Evolutionary conservation across 2,797 vertebrate genomes (phyloP).

Genomic region (Lophius americanus): DNA sequence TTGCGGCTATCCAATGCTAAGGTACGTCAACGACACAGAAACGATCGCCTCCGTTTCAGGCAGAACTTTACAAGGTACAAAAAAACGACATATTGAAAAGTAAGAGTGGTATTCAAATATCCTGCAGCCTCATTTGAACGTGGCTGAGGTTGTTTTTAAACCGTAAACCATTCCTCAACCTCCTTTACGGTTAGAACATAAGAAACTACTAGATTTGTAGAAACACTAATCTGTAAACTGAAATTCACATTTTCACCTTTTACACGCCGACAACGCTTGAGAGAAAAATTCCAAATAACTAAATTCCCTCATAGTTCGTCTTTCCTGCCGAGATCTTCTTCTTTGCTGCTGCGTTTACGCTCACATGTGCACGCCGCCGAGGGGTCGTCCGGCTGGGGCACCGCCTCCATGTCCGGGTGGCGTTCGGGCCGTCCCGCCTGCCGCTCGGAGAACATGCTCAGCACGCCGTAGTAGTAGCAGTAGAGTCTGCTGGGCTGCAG

Average conservation of each 20-base stretch:
- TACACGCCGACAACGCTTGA: slow-evolving; percentile 16
- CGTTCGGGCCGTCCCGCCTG: slow-evolving; percentile 33
- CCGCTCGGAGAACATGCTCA: slow-evolving; percentile 72
- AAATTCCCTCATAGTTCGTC: slow-evolving; percentile 66
- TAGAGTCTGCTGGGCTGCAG: slow-evolving; percentile 87
- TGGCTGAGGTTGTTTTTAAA: neutral
- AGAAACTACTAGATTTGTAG: neutral
- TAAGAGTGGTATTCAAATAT: neutral
- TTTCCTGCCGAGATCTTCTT: slow-evolving; percentile 12
- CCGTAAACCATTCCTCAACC: neutral
- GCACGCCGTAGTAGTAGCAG: slow-evolving; percentile 88
- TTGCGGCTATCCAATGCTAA: slow-evolving; percentile 20
- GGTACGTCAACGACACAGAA: slow-evolving; percentile 25
- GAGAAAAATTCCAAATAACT: neutral
- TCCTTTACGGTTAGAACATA: slow-evolving; percentile 3
- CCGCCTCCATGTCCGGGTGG: slow-evolving; percentile 71
- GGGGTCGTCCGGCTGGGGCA: slow-evolving; percentile 59
- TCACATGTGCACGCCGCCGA: slow-evolving; percentile 43
- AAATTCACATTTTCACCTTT: slow-evolving; percentile 6
- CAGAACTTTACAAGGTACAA: slow-evolving; percentile 23
- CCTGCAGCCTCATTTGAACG: neutral
- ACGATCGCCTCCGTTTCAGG: neutral
- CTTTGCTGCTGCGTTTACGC: neutral
- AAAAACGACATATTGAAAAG: slow-evolving; percentile 11
- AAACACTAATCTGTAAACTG: neutral